These are phyloP conservation scores for Hydrozoanthus gracilis DNA, from an alignment of 92 coral and sea anemone species.

Conservation along the genomic window DNA sequence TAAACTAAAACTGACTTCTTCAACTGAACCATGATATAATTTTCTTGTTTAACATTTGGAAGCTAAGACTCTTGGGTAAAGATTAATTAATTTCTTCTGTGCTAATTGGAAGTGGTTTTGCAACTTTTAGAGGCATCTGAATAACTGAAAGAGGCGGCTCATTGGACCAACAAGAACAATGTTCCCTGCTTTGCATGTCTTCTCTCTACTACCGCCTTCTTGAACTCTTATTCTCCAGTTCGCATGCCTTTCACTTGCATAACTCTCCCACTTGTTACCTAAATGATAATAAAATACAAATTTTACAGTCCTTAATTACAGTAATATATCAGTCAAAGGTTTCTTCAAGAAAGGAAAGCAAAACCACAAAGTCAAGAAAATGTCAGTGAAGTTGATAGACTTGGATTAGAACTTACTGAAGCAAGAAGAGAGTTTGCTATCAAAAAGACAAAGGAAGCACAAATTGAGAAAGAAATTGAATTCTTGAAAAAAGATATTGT, in stretches of 20 bases:
- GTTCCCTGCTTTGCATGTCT: too few relatives aligned
- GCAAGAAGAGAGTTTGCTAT: slow-evolving; percentile 64
- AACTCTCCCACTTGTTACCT: not conserved
- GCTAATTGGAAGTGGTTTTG: too few relatives aligned
- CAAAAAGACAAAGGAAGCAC: slow-evolving; percentile 59
- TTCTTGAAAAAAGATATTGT: slow-evolving; percentile 84
- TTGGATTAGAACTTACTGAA: slow-evolving; percentile 52
- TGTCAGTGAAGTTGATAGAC: slow-evolving; percentile 52
- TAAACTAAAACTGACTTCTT: too few relatives aligned
- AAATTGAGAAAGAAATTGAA: slow-evolving; percentile 80
- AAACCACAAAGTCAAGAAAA: slow-evolving; percentile 46
- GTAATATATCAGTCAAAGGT: slow-evolving; percentile 56
- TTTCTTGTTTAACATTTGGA: too few relatives aligned
- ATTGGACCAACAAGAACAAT: too few relatives aligned
- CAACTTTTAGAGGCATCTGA: too few relatives aligned
- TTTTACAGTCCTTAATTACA: not conserved
- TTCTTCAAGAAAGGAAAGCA: slow-evolving; percentile 57
- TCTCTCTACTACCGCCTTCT: too few relatives aligned
- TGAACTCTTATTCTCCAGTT: too few relatives aligned
- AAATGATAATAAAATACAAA: not conserved
- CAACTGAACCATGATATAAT: too few relatives aligned
- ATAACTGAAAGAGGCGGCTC: too few relatives aligned
- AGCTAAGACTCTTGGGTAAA: too few relatives aligned
- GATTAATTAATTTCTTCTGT: too few relatives aligned
- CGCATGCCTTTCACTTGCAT: not conserved